Percentiles rank a stretch among this genome's conserved stretches.
phyloP scores from a whole-genome alignment of 64 coral and sea anemone genomes.

The Montipora sp. region DNA sequence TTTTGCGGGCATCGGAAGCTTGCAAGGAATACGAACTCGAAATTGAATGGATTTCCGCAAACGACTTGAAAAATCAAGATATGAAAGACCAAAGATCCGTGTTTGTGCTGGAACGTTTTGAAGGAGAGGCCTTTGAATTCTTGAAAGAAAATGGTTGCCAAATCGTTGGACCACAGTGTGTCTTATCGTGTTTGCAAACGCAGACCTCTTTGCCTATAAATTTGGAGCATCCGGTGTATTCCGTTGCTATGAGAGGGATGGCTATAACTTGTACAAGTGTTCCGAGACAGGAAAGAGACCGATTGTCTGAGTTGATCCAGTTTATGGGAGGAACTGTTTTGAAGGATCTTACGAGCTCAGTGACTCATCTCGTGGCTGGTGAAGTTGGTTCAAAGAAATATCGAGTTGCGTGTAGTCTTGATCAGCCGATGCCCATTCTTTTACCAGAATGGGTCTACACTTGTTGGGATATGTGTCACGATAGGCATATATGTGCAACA shows the following conservation, averaged over 20 bases:
- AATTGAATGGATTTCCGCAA: conserved; percentile 48
- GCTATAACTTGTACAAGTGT: conserved; percentile 80
- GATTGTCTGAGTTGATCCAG: conserved; percentile 71
- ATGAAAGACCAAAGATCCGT: conserved; percentile 52
- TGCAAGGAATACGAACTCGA: conserved; percentile 69
- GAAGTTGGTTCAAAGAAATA: conserved; percentile 98
- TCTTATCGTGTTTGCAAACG: conserved; percentile 82
- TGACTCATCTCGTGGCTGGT: conserved; percentile 95
- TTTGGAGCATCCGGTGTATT: conserved; percentile 61
- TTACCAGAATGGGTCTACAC: conserved; percentile 85
- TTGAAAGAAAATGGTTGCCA: conserved; percentile 72
- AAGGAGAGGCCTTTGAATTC: conserved; percentile 75
- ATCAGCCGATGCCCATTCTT: conserved; percentile 74
- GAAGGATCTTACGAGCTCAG: conserved; percentile 79
- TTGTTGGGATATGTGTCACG: conserved; percentile 70
- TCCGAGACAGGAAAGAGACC: conserved; percentile 70
- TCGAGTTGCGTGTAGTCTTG: conserved; percentile 62
- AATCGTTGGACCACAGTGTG: conserved; percentile 85
- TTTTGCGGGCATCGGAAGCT: conserved; percentile 62
- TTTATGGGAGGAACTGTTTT: conserved; percentile 82
- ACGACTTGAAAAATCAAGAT: conserved; percentile 57
- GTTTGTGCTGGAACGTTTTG: conserved; percentile 80
- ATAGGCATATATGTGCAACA: conserved; percentile 64
- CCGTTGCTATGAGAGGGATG: conserved; percentile 75
- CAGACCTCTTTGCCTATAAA: conserved; percentile 67